Evolutionary conservation across 2,888 invertebrate genomes (phyloP), one percentile per base, ranked within the genome.

Genomic region (Mythimna vitellina): DNA sequence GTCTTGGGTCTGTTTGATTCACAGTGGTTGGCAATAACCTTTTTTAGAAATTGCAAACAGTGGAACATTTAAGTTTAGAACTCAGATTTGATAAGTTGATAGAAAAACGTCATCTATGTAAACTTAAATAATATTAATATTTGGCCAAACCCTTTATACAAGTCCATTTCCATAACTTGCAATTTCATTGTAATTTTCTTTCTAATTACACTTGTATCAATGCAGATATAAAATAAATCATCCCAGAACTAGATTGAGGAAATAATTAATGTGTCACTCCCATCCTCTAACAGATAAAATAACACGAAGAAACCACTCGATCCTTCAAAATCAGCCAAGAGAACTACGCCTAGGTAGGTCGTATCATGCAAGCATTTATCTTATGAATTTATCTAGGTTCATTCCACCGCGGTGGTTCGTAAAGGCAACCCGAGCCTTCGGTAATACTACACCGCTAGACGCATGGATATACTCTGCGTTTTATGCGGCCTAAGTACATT

Each of bases 351-450:
- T 71, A 78, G 85, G 77, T 81, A 81, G 73, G 76, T 76, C 67
- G 82, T 82, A 82, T 71, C 78, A 69, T 74, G 73, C 75, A 64
- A 57, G 70, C 70, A 73, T 70, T 74, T 85, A 85, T 85, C 85
- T 83, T 70, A 73, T 72, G 32, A 74, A 79, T 70, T 84, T 77
- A 84, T 84, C 84, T 83, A 83, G 73, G 77, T 85, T 80, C 81
- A 83, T 84, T 85, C 84, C 84, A 49, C 69, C 42, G 86, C 86
- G 86, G 82, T 82, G 77, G 76, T 73, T 85, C 67, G 80, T 77
- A 82, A 86, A 86, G 81, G 86, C 65, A 86, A 86, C 80, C 35
- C 46, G 82, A 86, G 76, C 83, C 77, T 57, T 76, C 57, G 65
- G 86, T 86, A 86, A 86, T 74, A 75, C 81, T 76, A 86, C 69